Evolutionary conservation across 1,140 invertebrate genomes (phyloP).

Genomic region (Aphis gossypii): DNA sequence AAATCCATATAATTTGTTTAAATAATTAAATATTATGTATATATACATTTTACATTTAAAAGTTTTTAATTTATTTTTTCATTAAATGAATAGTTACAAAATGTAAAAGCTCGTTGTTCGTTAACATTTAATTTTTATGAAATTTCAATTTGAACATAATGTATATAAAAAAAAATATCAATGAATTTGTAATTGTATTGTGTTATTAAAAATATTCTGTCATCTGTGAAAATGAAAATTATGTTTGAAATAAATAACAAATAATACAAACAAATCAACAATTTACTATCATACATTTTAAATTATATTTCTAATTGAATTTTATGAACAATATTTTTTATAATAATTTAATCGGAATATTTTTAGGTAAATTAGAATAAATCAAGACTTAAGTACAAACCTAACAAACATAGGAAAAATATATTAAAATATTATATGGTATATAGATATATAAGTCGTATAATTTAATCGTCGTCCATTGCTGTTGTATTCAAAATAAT

Average conservation of each 20-base stretch:
- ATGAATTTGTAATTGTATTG: background rate
- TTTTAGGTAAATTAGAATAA: background rate
- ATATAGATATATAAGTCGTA: background rate
- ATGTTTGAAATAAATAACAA: background rate
- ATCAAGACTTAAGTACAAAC: background rate
- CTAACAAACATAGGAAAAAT: background rate
- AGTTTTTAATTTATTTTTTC: background rate
- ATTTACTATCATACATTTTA: background rate
- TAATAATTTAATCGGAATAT: background rate
- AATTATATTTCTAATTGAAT: background rate
- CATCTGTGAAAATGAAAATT: background rate
- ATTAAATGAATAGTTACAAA: background rate
- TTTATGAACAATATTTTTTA: background rate
- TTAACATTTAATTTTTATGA: background rate
- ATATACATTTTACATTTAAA: background rate
- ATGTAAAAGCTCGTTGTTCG: background rate
- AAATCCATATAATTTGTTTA: conserved; percentile 27
- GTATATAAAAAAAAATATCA: background rate
- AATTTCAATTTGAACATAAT: background rate
- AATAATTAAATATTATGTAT: background rate
- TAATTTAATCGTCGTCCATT: background rate
- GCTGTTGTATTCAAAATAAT: background rate
- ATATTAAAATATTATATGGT: background rate
- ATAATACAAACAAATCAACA: background rate
- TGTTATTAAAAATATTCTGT: conserved; percentile 5